Conservation (phyloP, 2,888 invertebrate genomes). For the Drosophila nr. perissopoda region DNA sequence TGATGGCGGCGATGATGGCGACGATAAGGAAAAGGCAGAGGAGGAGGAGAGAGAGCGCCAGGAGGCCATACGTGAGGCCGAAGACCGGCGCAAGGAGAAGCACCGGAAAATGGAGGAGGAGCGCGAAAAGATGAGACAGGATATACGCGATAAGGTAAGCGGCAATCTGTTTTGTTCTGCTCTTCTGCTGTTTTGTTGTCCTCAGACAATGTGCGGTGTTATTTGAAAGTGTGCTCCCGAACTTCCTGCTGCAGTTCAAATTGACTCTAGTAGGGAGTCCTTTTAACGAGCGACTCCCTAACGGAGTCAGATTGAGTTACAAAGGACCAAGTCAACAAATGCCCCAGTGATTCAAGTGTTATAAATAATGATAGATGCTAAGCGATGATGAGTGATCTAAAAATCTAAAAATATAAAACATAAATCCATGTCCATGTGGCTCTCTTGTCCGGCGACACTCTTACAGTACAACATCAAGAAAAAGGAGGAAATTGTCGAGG, state of each 20-base stretch:
- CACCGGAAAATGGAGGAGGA: constrained; percentile 99
- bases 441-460: constrained; percentile 8
- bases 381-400: constrained; percentile 17
- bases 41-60: constrained; percentile 99
- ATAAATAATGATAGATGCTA: constrained; percentile 17
- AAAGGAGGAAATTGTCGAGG: constrained; percentile 96
- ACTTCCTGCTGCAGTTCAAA: constrained; percentile 91
- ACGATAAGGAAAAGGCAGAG: constrained; percentile 99
- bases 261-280: constrained; percentile 99
- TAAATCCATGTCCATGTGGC: neutral
- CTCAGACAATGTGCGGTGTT: constrained; percentile 12
- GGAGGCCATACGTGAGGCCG: constrained; percentile 98
- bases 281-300: constrained; percentile 96
- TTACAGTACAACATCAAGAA: constrained; percentile 99
- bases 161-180: neutral
- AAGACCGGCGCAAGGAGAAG: constrained; percentile 99
- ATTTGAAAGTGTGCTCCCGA: constrained; percentile 6
- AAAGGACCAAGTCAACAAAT: constrained; percentile 88
- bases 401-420: neutral
- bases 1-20: constrained; percentile 95
- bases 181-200: neutral
- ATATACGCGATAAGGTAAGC: constrained; percentile 98
- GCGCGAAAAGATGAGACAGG: constrained; percentile 99
- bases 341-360: constrained; percentile 22
- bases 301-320: constrained; percentile 99